Conservation (phyloP, 1,140 invertebrate species). For the Drosophila orosa region DNA sequence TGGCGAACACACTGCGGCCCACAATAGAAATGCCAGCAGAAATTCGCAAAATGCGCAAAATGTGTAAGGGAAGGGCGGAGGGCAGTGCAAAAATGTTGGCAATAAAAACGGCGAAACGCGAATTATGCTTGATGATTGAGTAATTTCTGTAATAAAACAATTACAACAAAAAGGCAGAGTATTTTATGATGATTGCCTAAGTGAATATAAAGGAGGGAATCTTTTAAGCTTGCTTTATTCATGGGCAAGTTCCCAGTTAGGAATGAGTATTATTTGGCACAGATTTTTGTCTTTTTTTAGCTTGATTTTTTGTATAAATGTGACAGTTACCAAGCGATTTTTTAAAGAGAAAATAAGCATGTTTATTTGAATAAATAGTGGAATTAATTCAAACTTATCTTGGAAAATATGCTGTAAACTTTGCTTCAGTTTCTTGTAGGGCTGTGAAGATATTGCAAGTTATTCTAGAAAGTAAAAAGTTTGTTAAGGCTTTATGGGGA, state of each 20-base stretch:
- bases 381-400: not conserved
- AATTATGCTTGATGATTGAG: conserved; percentile 50
- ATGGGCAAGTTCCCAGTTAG: conserved; percentile 6
- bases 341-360: not conserved
- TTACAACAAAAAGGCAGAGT: conserved; percentile 30
- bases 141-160: conserved; percentile 52
- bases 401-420: not conserved
- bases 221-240: not conserved
- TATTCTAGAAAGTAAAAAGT: too few relatives aligned
- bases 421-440: not conserved
- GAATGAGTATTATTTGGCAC: not conserved
- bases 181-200: conserved; percentile 45
- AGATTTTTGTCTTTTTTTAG: accelerated
- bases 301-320: not conserved
- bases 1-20: conserved; percentile 28
- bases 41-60: conserved; percentile 10
- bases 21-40: conserved; percentile 10
- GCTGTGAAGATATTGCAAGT: not conserved
- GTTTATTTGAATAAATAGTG: not conserved
- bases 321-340: not conserved
- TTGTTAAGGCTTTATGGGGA: not conserved
- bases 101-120: conserved; percentile 38
- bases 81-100: conserved; percentile 45
- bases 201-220: conserved; percentile 18
- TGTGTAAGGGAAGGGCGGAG: not conserved